These are phyloP conservation scores for Minunthozetes semirufus DNA, from an alignment of 2,888 invertebrate genomes.

Conservation along the genomic window DNA sequence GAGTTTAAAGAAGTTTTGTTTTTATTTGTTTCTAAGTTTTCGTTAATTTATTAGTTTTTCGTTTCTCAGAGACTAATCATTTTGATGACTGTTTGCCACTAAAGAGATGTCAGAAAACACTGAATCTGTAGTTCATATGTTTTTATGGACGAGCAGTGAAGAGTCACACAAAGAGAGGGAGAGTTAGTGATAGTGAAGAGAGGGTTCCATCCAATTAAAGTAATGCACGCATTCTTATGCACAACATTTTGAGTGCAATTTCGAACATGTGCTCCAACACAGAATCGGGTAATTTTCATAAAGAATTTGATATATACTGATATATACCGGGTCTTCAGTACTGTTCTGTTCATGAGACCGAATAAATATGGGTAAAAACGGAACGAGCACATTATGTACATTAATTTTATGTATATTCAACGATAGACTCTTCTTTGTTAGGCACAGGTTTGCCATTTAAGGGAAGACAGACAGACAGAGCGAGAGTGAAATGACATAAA, in stretches of 20 bases:
- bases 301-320: neutral
- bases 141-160: too few species aligned
- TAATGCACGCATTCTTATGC: slow-evolving; percentile 8
- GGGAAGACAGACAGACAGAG: too few species aligned
- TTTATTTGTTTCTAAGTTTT: neutral
- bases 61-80: neutral
- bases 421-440: too few species aligned
- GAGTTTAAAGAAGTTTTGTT: neutral
- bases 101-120: too few species aligned
- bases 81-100: neutral
- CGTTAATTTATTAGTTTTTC: neutral
- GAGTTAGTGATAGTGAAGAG: neutral
- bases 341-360: neutral
- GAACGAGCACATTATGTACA: neutral
- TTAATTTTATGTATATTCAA: too few species aligned
- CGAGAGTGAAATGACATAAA: too few species aligned
- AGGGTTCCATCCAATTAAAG: slow-evolving; percentile 1
- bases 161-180: too few species aligned
- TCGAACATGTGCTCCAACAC: neutral
- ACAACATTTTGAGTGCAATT: neutral
- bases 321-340: neutral
- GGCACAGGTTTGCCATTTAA: too few species aligned
- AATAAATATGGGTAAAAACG: neutral
- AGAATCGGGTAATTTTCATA: slow-evolving; percentile 22
- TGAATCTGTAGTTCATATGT: too few species aligned